Conservation (phyloP, 1,140 invertebrate species). For the Kradibia gibbosae region DNA sequence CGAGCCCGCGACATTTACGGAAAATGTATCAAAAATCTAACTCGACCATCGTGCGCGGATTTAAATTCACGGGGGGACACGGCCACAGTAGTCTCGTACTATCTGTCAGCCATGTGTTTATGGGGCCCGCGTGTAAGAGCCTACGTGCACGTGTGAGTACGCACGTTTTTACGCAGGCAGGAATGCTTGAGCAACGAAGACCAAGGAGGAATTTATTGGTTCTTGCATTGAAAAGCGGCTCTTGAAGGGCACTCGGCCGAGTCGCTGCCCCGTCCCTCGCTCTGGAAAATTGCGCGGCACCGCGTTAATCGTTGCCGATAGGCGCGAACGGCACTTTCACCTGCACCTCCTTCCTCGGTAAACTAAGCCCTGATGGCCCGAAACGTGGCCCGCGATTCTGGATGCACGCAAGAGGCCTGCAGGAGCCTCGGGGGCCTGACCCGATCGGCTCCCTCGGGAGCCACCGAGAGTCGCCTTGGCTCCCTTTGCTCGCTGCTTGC, state of each 20-base stretch:
- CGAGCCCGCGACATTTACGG: neutral
- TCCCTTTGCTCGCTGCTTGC: no score
- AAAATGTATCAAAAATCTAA: neutral
- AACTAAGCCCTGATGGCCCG: no score
- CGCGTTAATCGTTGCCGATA: neutral
- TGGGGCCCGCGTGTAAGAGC: no score
- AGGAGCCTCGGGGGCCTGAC: neutral
- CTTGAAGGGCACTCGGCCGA: neutral
- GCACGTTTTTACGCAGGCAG: no score
- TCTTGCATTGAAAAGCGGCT: neutral
- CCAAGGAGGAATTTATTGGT: neutral
- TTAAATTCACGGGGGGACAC: no score
- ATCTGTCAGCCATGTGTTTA: no score
- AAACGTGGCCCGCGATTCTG: neutral
- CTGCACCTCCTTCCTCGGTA: neutral
- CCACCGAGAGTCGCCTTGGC: neutral
- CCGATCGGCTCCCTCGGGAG: conserved; percentile 19
- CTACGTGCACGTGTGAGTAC: no score
- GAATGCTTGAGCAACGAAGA: no score
- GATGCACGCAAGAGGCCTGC: neutral
- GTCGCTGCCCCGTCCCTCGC: neutral
- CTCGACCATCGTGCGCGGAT: neutral
- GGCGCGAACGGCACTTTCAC: neutral
- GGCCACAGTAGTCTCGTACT: no score
- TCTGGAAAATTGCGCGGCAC: neutral